Evolutionary conservation across 2,888 invertebrate species (phyloP), one percentile per base, ranked within the genome.

Genomic region (Leptinotarsa haldemani): DNA sequence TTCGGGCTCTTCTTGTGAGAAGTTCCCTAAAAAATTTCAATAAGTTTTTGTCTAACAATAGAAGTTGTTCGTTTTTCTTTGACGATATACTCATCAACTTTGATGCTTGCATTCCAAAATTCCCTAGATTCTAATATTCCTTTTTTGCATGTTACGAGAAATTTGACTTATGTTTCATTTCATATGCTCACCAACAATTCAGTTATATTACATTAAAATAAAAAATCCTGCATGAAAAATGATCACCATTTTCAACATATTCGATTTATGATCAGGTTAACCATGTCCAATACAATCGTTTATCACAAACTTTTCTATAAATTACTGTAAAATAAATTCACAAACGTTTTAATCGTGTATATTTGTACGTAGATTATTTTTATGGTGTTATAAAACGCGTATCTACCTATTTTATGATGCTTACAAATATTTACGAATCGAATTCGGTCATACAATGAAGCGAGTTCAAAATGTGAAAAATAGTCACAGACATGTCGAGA

Each of bases 191-290:
- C 30, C 30, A 7, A 30, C 30, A 30, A 9, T 40, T 40, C 12
- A 40, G 40, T 40, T 30, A 9, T 9, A 40, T 9, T 40, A 9
- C 40, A 40, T 40, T 12, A 40, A 40, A 40, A 40, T 40, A 9
- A 40, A 40, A 40, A 40, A 9, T 40, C 2, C 40, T 40, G 40
- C 40, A 5, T 50, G 50, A 50, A 16, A 50, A 16, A 50, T 50
- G 50, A 7, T 40, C 40, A 50, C 50, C 7, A 50, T 50, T 50
- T 50, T 50, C 50, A n/a, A 50, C 50, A 50, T 4, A 15, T 20
- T 56, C 56, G 40, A 61, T 61, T 61, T 40, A 61, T 61, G 61
- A 61, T 61, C 30, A n/a, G 30, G 30, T 61, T 40, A 1, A 61
- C 61, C 25, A 30, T 40, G 7, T 7, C n/a, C 16, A 61, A 13